These are phyloP conservation scores for Alethe diademata DNA, from an alignment of 2,113 vertebrate species.

Conservation along the genomic window DNA sequence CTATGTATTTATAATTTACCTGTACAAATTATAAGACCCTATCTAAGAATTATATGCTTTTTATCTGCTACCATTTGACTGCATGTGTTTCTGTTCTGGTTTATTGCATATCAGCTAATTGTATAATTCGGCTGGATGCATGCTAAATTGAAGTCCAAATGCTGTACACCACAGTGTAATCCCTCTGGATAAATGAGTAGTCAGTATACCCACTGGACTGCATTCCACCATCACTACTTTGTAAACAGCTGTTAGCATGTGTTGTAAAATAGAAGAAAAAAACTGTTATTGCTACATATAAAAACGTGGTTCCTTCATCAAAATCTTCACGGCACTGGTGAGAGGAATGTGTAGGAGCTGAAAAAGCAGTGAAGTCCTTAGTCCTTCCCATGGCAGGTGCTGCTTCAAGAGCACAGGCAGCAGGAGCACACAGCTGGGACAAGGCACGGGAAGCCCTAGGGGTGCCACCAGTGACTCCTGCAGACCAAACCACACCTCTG, in stretches of 20 bases:
- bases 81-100: constrained; percentile 67
- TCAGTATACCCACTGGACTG: constrained; percentile 58
- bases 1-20: background rate
- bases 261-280: constrained; percentile 29
- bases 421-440: rapidly evolving
- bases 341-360: background rate
- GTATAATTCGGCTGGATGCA: constrained; percentile 68
- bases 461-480: background rate
- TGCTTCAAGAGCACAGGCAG: background rate
- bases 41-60: background rate
- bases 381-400: background rate
- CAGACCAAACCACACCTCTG: background rate
- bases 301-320: background rate
- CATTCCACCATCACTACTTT: constrained; percentile 27
- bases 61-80: constrained; percentile 39
- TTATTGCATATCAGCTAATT: constrained; percentile 72
- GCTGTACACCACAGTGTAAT: constrained; percentile 55
- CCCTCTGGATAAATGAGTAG: constrained; percentile 66
- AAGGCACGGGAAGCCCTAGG: background rate
- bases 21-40: background rate
- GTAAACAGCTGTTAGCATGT: constrained; percentile 52
- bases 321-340: background rate
- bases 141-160: constrained; percentile 68
- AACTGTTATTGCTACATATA: background rate
- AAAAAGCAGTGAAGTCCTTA: background rate